Evolutionary conservation across 2,113 vertebrate species (phyloP).

Genomic region (Zapornia atra): DNA sequence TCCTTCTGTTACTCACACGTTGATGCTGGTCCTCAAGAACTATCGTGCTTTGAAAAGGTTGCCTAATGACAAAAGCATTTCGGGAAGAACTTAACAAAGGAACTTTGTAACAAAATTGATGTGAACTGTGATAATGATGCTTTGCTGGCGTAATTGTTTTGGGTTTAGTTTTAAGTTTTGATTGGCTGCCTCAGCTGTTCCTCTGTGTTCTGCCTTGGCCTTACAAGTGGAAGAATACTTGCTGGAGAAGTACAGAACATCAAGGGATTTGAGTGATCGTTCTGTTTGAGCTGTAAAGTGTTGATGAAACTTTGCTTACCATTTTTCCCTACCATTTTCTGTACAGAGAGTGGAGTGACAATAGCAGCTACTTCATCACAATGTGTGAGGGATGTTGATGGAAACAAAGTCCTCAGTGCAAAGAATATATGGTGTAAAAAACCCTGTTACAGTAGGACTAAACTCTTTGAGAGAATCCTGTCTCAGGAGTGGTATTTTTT

Average conservation of each 20-base stretch:
- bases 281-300: not conserved
- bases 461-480: not conserved
- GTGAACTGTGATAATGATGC: not conserved
- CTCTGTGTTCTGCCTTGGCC: not conserved
- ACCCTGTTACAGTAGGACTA: not conserved
- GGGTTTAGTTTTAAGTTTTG: not conserved
- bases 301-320: not conserved
- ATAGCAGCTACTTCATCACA: not conserved
- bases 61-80: not conserved
- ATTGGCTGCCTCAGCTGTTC: not conserved
- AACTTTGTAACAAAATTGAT: not conserved
- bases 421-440: not conserved
- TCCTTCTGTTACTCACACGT: not conserved
- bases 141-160: not conserved
- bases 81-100: not conserved
- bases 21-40: not conserved
- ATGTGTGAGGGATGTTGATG: not conserved
- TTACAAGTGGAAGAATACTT: not conserved
- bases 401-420: not conserved
- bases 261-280: not conserved
- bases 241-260: not conserved
- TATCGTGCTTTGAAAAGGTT: not conserved
- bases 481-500: not conserved
- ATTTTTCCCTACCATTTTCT: not conserved
- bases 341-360: not conserved